Evolutionary conservation across 2,888 invertebrate genomes (phyloP), one percentile per base, ranked within the genome.

Genomic region (Andrena camellia): DNA sequence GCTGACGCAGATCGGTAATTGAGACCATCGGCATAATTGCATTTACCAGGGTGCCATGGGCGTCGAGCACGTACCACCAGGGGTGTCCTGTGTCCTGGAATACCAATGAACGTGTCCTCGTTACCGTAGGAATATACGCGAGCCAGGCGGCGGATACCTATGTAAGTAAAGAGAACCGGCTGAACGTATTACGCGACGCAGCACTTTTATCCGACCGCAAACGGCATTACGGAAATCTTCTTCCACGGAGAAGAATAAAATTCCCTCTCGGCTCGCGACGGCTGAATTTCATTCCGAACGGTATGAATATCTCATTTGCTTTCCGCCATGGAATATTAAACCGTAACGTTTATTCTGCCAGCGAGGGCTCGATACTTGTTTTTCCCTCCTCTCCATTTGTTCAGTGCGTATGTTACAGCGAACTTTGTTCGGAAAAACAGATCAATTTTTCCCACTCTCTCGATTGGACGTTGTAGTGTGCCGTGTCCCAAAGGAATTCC

Each of bases 1-100:
- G 89, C 90, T 90, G 90, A 90, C 89, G 88, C 83, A 84, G 89
- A 90, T 89, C 89, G 87, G 91, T 91, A 92, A 92, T 92, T 90
- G 90, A 91, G 90, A 92, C 88, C 87, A 90, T 90, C 84, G 90
- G 83, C 81, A 89, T 92, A 92, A 91, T 92, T 91, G 88, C 89
- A 89, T 92, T 89, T 88, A 84, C 87, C 80, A 68, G 84, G 78
- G 79, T 75, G 82, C 82, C 81, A 71, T 67, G 69, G 69, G 86
- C 82, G 89, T 86, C 85, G 87, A 75, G 88, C 91, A 92, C 91
- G 91, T 92, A 87, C 73, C 57, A 10, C 57, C 67, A 74, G 79
- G 71, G 72, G 72, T 76, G 85, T 86, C 81, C 86, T 81, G 80
- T 79, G 82, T 83, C 68, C 83, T 76, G 78, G 91, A 92, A 91